A percentile compares a stretch with the other conserved stretches of the same genome.
These are phyloP conservation scores for Auanema freiburgensis DNA, from an alignment of 2,888 invertebrate genomes.

Conservation along the genomic window DNA sequence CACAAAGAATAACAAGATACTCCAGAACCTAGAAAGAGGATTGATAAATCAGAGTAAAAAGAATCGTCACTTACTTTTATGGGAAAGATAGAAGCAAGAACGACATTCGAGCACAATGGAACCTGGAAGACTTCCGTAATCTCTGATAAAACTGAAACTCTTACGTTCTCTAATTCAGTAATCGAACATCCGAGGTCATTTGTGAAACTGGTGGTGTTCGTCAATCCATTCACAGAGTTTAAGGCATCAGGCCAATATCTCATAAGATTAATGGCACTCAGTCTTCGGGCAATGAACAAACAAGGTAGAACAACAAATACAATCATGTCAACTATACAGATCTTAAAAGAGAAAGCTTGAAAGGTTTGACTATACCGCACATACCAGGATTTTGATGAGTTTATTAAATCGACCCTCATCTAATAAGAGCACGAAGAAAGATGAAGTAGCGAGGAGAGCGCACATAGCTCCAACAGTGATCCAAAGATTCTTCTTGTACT, in stretches of 20 bases:
- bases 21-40: too few species aligned
- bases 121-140: constrained; percentile 25
- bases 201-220: constrained; percentile 30
- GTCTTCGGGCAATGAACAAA: constrained; percentile 44
- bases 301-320: constrained; percentile 51
- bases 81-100: constrained; percentile 52
- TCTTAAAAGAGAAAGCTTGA: constrained; percentile 1
- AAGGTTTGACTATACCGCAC: neutral
- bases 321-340: constrained; percentile 52
- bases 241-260: constrained; percentile 21
- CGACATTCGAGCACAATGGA: constrained; percentile 27
- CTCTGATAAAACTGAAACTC: too few species aligned
- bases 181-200: constrained; percentile 50
- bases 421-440: constrained; percentile 52
- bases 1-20: constrained; percentile 48
- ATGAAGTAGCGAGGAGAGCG: constrained; percentile 54
- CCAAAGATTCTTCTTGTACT: constrained; percentile 63
- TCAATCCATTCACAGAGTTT: constrained; percentile 23
- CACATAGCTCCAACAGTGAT: constrained; percentile 61
- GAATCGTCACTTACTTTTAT: too few species aligned
- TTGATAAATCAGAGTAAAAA: too few species aligned
- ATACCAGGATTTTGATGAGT: constrained; percentile 13
- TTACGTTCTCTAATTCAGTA: constrained; percentile 34
- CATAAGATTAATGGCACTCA: constrained; percentile 33
- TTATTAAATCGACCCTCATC: constrained; percentile 18